Evolutionary conservation across 2,797 vertebrate species (phyloP).

Genomic region (Sparidentex hasta): DNA sequence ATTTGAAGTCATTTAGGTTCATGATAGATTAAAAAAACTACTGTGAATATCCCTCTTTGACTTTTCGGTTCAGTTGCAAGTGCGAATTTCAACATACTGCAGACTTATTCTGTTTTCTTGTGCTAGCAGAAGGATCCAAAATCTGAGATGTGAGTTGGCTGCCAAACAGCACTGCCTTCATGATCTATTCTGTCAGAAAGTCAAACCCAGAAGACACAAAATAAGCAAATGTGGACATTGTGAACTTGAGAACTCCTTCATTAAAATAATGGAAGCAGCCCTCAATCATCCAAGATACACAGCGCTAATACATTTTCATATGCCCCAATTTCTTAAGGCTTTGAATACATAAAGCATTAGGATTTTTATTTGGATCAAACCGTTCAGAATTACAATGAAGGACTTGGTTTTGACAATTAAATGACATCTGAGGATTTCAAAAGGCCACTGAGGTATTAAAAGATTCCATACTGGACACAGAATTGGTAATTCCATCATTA

Average conservation of each 20-base stretch:
- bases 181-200: not conserved
- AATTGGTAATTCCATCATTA: conserved; percentile 37
- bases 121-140: not conserved
- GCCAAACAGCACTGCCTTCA: not conserved
- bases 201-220: conserved; percentile 10
- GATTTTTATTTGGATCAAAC: conserved; percentile 31
- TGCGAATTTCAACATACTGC: not conserved
- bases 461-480: conserved; percentile 3
- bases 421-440: conserved; percentile 33
- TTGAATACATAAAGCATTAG: conserved; percentile 5
- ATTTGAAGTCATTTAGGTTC: not conserved
- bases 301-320: not conserved
- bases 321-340: not conserved
- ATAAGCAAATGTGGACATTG: not conserved
- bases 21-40: not conserved
- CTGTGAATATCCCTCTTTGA: not conserved
- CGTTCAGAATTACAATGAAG: conserved; percentile 17
- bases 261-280: not conserved
- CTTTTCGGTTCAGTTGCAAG: not conserved
- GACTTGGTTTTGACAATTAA: conserved; percentile 36
- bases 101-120: not conserved
- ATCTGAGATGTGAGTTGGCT: not conserved
- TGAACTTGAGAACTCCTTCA: not conserved
- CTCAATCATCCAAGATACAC: not conserved
- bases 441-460: conserved; percentile 27